These are phyloP conservation scores for Eudemis profundana DNA, from an alignment of 2,888 invertebrate species.

Conservation along the genomic window DNA sequence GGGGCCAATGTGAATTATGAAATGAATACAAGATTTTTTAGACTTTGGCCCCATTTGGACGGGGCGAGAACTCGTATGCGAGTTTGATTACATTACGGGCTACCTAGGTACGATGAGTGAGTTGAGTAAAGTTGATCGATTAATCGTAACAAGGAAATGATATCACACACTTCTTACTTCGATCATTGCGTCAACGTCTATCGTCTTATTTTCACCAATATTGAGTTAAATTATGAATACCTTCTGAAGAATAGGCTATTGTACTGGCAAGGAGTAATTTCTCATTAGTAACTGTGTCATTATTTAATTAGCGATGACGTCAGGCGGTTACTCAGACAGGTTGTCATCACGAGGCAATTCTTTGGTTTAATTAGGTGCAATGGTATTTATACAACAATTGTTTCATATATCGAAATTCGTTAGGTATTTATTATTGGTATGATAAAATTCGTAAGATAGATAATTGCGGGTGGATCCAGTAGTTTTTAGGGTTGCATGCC, in stretches of 20 bases:
- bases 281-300: slow-evolving; percentile 9
- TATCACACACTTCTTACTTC: not conserved
- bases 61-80: no score
- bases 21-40: no score
- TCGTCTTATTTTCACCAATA: not conserved
- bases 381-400: not conserved
- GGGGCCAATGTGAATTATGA: no score
- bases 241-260: not conserved
- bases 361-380: not conserved
- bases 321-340: not conserved
- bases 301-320: not conserved
- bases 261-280: not conserved
- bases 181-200: not conserved
- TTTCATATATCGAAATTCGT: no score
- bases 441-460: no score
- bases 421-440: no score
- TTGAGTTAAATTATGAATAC: not conserved
- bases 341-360: not conserved
- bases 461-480: no score
- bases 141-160: not conserved
- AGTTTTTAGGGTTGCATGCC: no score
- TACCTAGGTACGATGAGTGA: no score
- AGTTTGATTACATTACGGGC: no score
- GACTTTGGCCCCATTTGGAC: no score
- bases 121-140: no score